Base-by-base conservation (phyloP, 2,888 invertebrate species). In the Leptogaster cylindrica region DNA sequence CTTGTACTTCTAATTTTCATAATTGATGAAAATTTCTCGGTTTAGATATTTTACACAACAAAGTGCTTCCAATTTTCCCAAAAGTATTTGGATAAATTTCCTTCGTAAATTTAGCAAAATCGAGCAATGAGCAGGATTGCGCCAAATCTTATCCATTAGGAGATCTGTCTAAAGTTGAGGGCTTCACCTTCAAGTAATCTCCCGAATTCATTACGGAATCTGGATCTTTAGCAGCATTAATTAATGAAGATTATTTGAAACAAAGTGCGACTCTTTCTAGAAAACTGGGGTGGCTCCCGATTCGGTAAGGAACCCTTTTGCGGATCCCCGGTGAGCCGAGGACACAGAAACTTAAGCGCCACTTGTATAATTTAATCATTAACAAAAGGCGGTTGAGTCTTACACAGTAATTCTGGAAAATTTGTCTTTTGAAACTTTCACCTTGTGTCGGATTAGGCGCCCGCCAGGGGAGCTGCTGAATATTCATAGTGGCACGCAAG, bases 341-440 rank as follows among this genome's bases (percentile, higher is more conserved):
- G 31, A 5, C 12, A 46, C 10, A 31, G n/a, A 31, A 31, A 20
- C 65, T 36, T 36, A 46, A 44, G 39, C 16, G 48, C 16, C 14
- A 51, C 63, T 67, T 55, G 69, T 67, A 69, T 69, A 69, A 69
- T 69, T 69, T 69, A 69, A 69, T 69, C 69, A 69, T 69, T 69
- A 69, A 67, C 65, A 46, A 63, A 69, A 67, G 69, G 69, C 52
- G 69, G 69, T 66, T 55, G 67, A 66, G 67, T 69, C 66, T 66
- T 69, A 69, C 64, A 67, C 65, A 64, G 52, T 69, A 69, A 69
- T 67, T 69, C 69, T 39, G 27, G 66, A 69, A 65, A 69, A 69
- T 69, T 69, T 67, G 69, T 69, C 69, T 67, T 69, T 52, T 48
- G 55, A 69, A 69, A 69, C 64, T 69, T 69, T 69, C 66, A 61